These are phyloP conservation scores for Sycobia sp. DNA, from an alignment of 1,140 invertebrate genomes.

Conservation along the genomic window DNA sequence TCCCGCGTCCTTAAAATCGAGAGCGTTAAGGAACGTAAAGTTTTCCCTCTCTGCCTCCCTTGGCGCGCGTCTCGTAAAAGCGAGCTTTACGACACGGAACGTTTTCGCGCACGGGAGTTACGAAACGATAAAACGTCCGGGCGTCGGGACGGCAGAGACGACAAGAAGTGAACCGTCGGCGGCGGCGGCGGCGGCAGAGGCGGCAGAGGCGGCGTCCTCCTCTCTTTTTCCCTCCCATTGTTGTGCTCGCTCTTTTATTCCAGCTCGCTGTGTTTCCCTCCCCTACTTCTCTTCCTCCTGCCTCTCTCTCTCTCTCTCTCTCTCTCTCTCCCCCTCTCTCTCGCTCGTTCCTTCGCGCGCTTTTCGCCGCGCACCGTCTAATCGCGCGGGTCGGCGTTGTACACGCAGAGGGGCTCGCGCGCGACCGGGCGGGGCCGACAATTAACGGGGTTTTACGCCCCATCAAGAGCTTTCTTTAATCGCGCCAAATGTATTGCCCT, in stretches of 20 bases:
- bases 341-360: not conserved
- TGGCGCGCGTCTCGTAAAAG: conserved; percentile 10
- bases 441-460: conserved; percentile 39
- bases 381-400: conserved; percentile 24
- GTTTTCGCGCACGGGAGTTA: conserved; percentile 29
- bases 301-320: no score
- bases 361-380: not conserved
- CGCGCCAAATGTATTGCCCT: conserved; percentile 38
- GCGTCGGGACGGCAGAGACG: conserved; percentile 18
- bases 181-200: not conserved
- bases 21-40: conserved; percentile 30
- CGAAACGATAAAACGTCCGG: conserved; percentile 27
- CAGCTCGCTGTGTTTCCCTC: no score
- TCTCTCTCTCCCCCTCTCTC: not conserved
- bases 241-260: not conserved
- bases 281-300: no score
- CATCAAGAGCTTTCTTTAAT: conserved; percentile 41
- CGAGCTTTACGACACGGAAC: conserved; percentile 27
- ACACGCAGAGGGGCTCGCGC: not conserved
- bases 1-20: conserved; percentile 25
- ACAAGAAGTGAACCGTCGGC: conserved; percentile 16
- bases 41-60: not conserved
- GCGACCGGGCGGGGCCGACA: conserved; percentile 30
- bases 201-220: not conserved
- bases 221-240: not conserved